A percentile compares a stretch with the other conserved stretches of the same genome.
phyloP scores from a whole-genome alignment of 2,797 vertebrate species.

The Apodemus agrarius region DNA sequence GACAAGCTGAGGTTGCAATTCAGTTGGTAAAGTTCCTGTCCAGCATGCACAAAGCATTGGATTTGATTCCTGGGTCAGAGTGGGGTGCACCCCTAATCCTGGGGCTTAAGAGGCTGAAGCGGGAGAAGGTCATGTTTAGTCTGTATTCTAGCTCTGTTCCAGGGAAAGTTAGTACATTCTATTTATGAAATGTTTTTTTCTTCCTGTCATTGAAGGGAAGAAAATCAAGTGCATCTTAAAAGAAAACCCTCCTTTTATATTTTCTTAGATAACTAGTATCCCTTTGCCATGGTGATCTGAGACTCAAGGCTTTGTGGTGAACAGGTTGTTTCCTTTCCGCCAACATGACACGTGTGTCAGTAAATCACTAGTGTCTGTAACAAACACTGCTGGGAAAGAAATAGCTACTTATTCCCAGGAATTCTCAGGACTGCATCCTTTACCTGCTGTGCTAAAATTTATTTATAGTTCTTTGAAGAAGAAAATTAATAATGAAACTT shows the following conservation, averaged over 20 bases:
- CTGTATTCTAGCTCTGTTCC: background rate
- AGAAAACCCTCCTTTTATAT: constrained; percentile 25
- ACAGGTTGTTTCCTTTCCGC: background rate
- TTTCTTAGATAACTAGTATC: constrained; percentile 1
- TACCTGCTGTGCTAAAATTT: constrained; percentile 28
- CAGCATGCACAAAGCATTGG: background rate
- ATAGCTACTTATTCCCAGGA: constrained; percentile 19
- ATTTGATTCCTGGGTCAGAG: background rate
- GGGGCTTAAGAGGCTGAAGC: background rate
- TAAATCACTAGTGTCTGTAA: background rate
- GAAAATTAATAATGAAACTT: constrained; percentile 75
- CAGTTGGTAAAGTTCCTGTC: background rate
- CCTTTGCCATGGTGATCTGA: background rate
- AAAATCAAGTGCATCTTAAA: constrained; percentile 37
- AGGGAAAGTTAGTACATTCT: background rate
- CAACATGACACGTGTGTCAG: background rate
- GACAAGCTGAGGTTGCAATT: background rate
- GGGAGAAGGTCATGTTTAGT: background rate
- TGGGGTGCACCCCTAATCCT: background rate
- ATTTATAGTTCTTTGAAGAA: constrained; percentile 69
- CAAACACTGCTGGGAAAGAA: background rate
- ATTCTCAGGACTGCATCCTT: background rate
- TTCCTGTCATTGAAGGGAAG: constrained; percentile 19
- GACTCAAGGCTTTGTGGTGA: background rate
- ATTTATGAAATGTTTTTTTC: background rate